Evolutionary conservation across 2,797 vertebrate species (phyloP), one percentile per base, ranked within the genome.

Genomic region (Zenarchopterus dispar): DNA sequence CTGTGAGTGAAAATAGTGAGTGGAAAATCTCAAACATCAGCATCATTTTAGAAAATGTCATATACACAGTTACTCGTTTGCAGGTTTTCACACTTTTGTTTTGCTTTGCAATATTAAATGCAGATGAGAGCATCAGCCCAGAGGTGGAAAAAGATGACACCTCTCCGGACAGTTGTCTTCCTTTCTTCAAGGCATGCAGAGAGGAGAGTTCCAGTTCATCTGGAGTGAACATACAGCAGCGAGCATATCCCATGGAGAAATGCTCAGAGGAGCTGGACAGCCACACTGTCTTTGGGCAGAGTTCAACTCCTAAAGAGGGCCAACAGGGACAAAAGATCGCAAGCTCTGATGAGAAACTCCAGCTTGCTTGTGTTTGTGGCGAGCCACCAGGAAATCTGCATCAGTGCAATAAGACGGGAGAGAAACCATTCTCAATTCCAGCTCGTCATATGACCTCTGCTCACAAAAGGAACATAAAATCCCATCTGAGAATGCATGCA

Each of bases 1-100:
- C 73, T 71, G 82, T 78, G 72, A 86, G 66, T 82, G 84, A 85
- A 58, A 80, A 81, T 59, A 15, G 88, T 87, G 84, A 87, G 85
- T 85, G 61, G 48, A 41, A 41, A 18, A 8, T 19, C 18, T 22
- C 16, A 39, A 39, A 39, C 13, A 13, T 39, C 13, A 39, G 13
- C 36, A 15, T 39, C 3, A 15, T 13, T 39, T 39, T 39, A 15
- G 13, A 39, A 39, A 15, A 39, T 39, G 36, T 13, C 36, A 39
- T 39, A 39, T 39, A 39, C 5, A 11, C 1, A 8, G 0, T 28
- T 6, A 46, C 26, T 49, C 0, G 0, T 26, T 49, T 0, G 0
- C 52, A 16, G 56, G 46, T 65, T 68, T 18, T 60, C 22, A 49
- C 3, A 18, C 31, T 53, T 56, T 41, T 39, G 3, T 47, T 63